These are phyloP conservation scores for Rhagonycha fulva DNA, from an alignment of 2,888 invertebrate genomes.

Conservation along the genomic window DNA sequence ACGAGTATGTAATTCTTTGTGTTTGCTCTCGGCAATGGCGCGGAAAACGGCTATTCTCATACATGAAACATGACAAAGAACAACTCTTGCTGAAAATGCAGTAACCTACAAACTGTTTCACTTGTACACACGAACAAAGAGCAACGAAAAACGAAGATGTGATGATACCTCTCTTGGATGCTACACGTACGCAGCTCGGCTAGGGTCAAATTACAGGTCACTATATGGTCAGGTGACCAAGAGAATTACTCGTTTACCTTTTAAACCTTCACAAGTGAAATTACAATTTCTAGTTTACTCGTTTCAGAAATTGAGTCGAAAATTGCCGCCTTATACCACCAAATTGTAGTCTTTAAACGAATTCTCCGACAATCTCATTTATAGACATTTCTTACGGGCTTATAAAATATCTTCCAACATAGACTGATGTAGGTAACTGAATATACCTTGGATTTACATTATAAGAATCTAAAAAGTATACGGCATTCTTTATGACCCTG, in stretches of 20 bases:
- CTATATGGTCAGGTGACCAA: constrained; percentile 28
- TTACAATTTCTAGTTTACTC: constrained; percentile 17
- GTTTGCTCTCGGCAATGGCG: constrained; percentile 31
- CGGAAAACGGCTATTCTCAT: constrained; percentile 33
- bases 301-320: constrained; percentile 24
- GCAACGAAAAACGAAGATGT: constrained; percentile 18
- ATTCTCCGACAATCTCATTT: constrained; percentile 7
- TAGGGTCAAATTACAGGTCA: constrained; percentile 33
- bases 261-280: constrained; percentile 22
- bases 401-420: background rate
- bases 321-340: constrained; percentile 20
- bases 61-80: constrained; percentile 32
- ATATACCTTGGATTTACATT: constrained; percentile 1
- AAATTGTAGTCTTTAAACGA: constrained; percentile 8
- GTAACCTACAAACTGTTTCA: constrained; percentile 23
- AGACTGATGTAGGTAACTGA: background rate
- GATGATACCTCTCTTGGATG: constrained; percentile 14
- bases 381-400: background rate
- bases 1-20: constrained; percentile 32
- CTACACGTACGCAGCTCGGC: constrained; percentile 29
- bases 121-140: constrained; percentile 18
- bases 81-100: constrained; percentile 18
- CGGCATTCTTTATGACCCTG: constrained; percentile 13
- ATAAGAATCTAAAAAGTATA: constrained; percentile 5
- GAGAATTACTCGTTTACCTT: constrained; percentile 27